These are phyloP conservation scores for Adelges cooleyi DNA, from an alignment of 1,140 invertebrate species.

Conservation along the genomic window DNA sequence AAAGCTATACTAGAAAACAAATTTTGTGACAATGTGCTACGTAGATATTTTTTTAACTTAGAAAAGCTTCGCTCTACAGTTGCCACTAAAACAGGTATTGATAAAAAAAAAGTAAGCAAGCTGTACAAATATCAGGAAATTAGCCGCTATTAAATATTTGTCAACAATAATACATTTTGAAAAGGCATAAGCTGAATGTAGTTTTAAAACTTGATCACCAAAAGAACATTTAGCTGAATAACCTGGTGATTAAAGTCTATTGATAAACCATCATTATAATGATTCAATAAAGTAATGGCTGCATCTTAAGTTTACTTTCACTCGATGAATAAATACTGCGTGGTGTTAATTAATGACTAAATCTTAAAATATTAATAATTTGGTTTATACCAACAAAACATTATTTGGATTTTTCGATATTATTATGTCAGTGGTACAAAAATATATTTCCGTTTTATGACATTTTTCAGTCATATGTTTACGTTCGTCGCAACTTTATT, in stretches of 20 bases:
- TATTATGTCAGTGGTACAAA: not conserved
- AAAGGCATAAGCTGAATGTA: not conserved
- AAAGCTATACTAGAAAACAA: not conserved
- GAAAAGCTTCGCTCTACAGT: not conserved
- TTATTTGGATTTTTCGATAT: not conserved
- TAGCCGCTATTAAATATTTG: conserved; percentile 11
- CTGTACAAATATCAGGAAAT: conserved; percentile 11
- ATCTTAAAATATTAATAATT: not conserved
- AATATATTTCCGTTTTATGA: not conserved
- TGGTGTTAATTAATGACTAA: not conserved
- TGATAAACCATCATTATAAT: conserved; percentile 5
- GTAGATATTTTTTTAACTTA: not conserved
- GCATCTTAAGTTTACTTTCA: not conserved
- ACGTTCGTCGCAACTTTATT: not conserved
- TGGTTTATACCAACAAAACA: conserved; percentile 3
- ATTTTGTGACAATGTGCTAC: not conserved
- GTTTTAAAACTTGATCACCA: conserved; percentile 8
- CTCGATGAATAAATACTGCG: not conserved
- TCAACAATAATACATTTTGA: conserved; percentile 6
- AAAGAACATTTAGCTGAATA: conserved; percentile 7
- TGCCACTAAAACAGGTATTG: not conserved
- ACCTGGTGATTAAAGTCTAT: not conserved
- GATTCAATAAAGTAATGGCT: not conserved
- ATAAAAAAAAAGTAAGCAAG: conserved; percentile 12
- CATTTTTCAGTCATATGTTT: not conserved